Evolutionary conservation across 1,140 invertebrate genomes (phyloP).

Genomic region (Zophobas atratus): DNA sequence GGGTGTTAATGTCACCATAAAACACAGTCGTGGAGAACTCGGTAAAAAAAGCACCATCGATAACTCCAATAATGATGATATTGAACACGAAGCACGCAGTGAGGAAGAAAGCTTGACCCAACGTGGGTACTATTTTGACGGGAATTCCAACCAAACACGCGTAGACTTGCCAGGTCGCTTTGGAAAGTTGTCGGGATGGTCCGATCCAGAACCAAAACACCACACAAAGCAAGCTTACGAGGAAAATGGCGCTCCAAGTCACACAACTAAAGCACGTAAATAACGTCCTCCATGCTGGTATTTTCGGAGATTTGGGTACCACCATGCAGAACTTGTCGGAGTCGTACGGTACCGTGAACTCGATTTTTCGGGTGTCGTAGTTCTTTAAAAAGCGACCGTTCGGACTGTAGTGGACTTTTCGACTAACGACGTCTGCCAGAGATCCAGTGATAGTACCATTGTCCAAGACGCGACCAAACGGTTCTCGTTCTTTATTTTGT

Average conservation of each 20-base stretch:
- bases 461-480: conserved; percentile 60
- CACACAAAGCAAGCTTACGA: neutral
- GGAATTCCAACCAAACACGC: conserved; percentile 3
- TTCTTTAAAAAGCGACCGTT: conserved; percentile 66
- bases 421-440: conserved; percentile 64
- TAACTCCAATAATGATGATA: conserved; percentile 7
- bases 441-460: conserved; percentile 65
- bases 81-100: conserved; percentile 12
- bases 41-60: conserved; percentile 17
- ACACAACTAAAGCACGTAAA: conserved; percentile 63
- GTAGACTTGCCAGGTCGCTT: neutral
- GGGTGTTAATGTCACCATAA: conserved; percentile 52
- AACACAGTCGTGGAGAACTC: conserved; percentile 12
- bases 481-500: conserved; percentile 54
- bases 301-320: conserved; percentile 64
- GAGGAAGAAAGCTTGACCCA: conserved; percentile 1
- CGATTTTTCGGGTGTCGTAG: conserved; percentile 62
- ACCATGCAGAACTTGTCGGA: conserved; percentile 67
- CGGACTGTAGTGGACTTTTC: conserved; percentile 63
- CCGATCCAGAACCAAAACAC: neutral
- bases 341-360: conserved; percentile 64
- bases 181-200: neutral
- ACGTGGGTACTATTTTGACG: neutral
- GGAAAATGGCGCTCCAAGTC: neutral
- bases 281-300: conserved; percentile 66